Conservation (phyloP, 2,113 vertebrate species). For the Ciconia maguari region DNA sequence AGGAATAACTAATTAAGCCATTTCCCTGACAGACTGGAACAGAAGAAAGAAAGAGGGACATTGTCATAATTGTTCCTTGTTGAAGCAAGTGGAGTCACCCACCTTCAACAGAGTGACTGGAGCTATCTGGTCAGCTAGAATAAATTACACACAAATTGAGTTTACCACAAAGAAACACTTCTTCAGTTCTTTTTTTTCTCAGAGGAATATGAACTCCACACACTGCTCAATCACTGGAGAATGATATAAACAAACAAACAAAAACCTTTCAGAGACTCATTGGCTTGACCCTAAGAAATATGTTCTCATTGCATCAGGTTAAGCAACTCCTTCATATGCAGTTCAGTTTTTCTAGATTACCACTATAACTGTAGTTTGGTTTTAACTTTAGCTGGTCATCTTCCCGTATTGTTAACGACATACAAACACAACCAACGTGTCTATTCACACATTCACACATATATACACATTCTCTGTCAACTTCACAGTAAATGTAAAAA, state of each 20-base stretch:
- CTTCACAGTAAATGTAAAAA: neutral
- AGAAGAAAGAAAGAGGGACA: neutral
- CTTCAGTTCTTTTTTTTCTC: neutral
- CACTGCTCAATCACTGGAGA: neutral
- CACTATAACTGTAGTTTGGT: neutral
- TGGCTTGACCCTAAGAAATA: neutral
- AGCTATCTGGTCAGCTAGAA: neutral
- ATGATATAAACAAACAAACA: neutral
- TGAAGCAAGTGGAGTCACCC: neutral
- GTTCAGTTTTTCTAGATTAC: neutral
- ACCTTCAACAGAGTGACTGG: neutral
- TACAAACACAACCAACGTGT: neutral
- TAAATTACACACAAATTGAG: neutral
- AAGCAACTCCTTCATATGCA: neutral
- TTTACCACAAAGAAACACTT: neutral
- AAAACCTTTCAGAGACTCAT: neutral
- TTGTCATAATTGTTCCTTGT: neutral
- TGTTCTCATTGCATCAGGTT: neutral
- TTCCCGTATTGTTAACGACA: neutral
- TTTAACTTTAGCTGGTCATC: neutral
- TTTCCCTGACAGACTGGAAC: neutral
- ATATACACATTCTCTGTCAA: neutral
- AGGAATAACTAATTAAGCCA: neutral
- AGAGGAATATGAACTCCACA: neutral
- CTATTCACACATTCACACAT: neutral